These are phyloP conservation scores for Tineola bisselliella DNA, from an alignment of 2,888 invertebrate species.

Conservation along the genomic window DNA sequence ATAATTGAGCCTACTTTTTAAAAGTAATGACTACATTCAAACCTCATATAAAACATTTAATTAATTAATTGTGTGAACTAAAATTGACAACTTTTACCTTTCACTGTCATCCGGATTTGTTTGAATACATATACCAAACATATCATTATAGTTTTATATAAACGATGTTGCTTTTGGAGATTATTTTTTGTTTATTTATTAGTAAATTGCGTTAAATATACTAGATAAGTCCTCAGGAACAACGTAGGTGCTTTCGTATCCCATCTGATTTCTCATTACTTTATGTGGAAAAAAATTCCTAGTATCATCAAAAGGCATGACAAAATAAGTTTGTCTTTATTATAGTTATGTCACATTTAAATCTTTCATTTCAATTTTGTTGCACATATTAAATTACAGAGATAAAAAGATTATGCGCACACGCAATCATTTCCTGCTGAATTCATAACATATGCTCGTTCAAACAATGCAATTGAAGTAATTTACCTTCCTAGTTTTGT, in stretches of 20 bases:
- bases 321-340: too few relatives aligned
- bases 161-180: too few relatives aligned
- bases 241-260: too few relatives aligned
- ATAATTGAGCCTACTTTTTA: too few relatives aligned
- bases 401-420: background rate
- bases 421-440: constrained; percentile 7
- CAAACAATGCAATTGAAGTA: constrained; percentile 11
- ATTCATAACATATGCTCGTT: background rate
- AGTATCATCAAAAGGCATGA: too few relatives aligned
- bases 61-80: background rate
- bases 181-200: too few relatives aligned
- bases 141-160: too few relatives aligned
- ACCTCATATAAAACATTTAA: background rate
- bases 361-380: background rate
- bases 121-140: background rate
- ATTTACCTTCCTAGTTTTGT: background rate
- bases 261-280: too few relatives aligned
- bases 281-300: too few relatives aligned
- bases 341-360: too few relatives aligned
- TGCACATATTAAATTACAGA: background rate
- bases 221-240: too few relatives aligned
- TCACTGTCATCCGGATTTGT: background rate
- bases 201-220: too few relatives aligned
- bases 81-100: constrained; percentile 5
- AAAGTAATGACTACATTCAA: background rate